A percentile compares a stretch with the other conserved stretches of the same genome.
These are phyloP conservation scores for Mycalesis mineus DNA, from an alignment of 2,888 invertebrate species.

Conservation along the genomic window DNA sequence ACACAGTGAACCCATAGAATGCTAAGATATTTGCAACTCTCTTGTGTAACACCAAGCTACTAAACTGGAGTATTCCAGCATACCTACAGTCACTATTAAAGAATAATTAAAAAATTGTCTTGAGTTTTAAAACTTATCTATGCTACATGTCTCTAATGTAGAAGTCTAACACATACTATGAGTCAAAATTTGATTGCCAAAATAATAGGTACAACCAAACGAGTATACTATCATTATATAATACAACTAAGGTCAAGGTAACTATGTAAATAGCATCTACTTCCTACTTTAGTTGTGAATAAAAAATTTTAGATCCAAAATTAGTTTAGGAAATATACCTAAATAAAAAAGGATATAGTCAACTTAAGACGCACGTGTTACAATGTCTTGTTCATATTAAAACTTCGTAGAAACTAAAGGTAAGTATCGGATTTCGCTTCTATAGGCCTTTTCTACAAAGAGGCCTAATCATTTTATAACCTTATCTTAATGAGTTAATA, in stretches of 20 bases:
- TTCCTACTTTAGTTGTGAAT: not conserved
- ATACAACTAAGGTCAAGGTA: constrained; percentile 4
- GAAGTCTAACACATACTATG: no score
- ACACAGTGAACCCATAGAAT: no score
- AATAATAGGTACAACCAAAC: not conserved
- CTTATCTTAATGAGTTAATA: not conserved
- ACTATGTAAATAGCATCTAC: constrained; percentile 1
- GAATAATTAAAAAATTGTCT: no score
- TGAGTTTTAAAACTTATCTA: no score
- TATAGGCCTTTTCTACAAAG: constrained; percentile 3
- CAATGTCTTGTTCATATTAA: not conserved
- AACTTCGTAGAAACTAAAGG: not conserved
- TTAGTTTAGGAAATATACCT: no score
- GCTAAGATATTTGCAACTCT: no score
- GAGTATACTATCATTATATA: not conserved
- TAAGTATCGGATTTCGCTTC: constrained; percentile 8
- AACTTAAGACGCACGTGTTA: no score
- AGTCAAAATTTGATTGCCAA: not conserved
- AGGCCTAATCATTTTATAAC: constrained; percentile 13
- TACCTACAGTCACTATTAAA: no score
- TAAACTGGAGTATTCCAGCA: no score
- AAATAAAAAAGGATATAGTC: no score
- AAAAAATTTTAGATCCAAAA: not conserved
- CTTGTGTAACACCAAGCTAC: no score
- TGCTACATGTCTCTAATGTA: no score